phyloP scores from a whole-genome alignment of 2,797 vertebrate species.

The Molothrus aeneus region DNA sequence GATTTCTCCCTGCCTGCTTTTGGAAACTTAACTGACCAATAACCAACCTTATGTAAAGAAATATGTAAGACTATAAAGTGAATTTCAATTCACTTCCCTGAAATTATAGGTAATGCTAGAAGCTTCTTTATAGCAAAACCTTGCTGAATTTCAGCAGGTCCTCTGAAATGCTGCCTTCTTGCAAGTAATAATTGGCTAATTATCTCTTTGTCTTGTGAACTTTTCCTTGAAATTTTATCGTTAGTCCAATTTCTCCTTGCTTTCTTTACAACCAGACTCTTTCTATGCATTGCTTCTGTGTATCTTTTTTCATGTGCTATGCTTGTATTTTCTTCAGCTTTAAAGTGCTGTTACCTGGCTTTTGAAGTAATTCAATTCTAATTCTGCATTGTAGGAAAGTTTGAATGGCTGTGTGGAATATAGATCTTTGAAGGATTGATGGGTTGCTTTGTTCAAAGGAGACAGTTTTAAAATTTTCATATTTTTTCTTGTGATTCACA shows the following conservation, averaged over 20 bases:
- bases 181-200: not conserved
- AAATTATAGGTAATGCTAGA: not conserved
- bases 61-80: not conserved
- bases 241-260: not conserved
- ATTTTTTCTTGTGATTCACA: not conserved
- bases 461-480: not conserved
- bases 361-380: not conserved
- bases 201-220: not conserved
- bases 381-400: not conserved
- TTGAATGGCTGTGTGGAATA: not conserved
- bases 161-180: not conserved
- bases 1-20: rapidly evolving
- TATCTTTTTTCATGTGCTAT: not conserved
- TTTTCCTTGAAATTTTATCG: not conserved
- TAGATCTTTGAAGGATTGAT: not conserved
- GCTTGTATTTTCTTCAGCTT: not conserved
- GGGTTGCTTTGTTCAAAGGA: not conserved
- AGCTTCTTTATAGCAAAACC: not conserved
- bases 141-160: not conserved
- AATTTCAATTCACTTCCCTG: not conserved
- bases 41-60: not conserved
- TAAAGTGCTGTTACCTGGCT: not conserved
- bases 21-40: not conserved
- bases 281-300: not conserved
- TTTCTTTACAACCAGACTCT: not conserved